Evolutionary conservation across 2,113 vertebrate genomes (phyloP).

Genomic region (Spermophilus dauricus): DNA sequence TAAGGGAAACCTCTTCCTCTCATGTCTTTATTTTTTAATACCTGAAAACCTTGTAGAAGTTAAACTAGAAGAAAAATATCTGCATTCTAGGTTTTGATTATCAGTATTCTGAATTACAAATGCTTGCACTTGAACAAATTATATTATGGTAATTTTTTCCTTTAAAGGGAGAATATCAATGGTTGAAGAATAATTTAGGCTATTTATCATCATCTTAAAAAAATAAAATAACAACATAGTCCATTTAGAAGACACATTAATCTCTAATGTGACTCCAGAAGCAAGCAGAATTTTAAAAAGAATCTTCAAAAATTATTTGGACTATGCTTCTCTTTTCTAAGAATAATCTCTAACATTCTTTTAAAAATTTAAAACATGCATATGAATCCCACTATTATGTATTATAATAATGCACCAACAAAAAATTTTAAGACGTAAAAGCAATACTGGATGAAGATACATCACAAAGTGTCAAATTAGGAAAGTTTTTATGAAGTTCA

Average conservation of each 20-base stretch:
- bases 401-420: too few species aligned
- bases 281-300: constrained; percentile 75
- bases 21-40: not conserved
- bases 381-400: too few species aligned
- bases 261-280: constrained; percentile 53
- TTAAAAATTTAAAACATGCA: too few species aligned
- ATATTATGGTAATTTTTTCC: constrained; percentile 77
- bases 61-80: constrained; percentile 68
- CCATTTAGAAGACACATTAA: constrained; percentile 79
- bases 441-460: not conserved
- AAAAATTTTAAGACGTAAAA: not conserved
- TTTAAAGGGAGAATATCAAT: constrained; percentile 77
- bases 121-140: constrained; percentile 76
- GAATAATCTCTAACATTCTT: constrained; percentile 14
- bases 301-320: constrained; percentile 53
- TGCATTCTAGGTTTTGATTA: constrained; percentile 69
- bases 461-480: not conserved
- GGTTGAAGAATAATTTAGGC: constrained; percentile 78
- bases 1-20: not conserved
- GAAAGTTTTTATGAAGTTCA: not conserved
- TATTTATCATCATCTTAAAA: constrained; percentile 80
- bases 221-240: constrained; percentile 78
- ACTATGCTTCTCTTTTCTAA: constrained; percentile 19
- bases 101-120: constrained; percentile 75
- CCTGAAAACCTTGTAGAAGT: not conserved